Percentiles rank a stretch among this genome's conserved stretches.
Conservation (phyloP, 2,113 vertebrate genomes). For the Cavia porcellus region DNA sequence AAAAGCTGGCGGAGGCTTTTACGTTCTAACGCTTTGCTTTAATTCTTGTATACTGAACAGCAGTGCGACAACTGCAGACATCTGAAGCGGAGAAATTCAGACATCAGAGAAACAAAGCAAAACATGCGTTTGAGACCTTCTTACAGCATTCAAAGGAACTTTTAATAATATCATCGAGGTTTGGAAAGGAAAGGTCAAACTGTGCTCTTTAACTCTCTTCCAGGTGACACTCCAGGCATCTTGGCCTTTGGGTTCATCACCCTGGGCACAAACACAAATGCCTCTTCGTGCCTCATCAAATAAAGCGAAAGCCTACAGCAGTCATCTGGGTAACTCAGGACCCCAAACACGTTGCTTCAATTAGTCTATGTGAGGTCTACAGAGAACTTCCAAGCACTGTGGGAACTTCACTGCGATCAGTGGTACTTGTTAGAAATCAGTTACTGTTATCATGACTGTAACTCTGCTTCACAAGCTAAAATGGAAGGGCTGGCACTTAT, state of each 20-base stretch:
- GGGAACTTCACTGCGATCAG: background rate
- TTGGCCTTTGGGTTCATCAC: background rate
- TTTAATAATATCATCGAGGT: background rate
- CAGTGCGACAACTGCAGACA: background rate
- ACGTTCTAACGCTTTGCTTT: conserved; percentile 22
- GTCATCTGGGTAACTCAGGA: background rate
- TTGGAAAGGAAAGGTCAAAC: background rate
- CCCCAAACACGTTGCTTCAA: background rate
- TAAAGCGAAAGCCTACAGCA: background rate
- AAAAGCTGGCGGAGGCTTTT: conserved; percentile 39
- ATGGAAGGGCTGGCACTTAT: background rate
- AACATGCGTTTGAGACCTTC: background rate
- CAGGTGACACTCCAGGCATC: background rate
- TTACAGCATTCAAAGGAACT: background rate
- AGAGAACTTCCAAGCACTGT: background rate
- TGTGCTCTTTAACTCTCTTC: background rate
- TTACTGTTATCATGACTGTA: background rate
- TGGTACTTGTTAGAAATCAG: background rate
- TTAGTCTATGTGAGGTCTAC: background rate
- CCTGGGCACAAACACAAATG: background rate
- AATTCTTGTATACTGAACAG: background rate
- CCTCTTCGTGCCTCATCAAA: background rate
- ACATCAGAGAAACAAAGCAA: conserved; percentile 13
- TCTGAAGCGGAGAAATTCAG: background rate
- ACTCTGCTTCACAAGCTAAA: background rate